phyloP scores from a whole-genome alignment of 2,797 vertebrate genomes.

The Falco peregrinus region DNA sequence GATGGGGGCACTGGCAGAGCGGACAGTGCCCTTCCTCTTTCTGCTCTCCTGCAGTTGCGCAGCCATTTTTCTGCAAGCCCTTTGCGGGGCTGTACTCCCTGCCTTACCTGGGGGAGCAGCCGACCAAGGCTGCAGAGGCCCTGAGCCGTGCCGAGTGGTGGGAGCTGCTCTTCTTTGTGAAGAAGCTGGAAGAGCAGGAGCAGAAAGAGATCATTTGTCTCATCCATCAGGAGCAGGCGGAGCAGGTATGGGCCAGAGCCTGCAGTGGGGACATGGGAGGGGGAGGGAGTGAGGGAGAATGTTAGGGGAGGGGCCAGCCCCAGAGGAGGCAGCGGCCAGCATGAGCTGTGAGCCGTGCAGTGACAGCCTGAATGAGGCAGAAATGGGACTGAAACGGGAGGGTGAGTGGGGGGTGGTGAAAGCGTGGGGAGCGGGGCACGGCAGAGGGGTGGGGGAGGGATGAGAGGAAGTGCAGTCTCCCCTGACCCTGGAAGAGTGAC shows the following conservation, averaged over 20 bases:
- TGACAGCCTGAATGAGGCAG: background rate
- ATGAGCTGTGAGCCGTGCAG: background rate
- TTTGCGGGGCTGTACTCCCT: conserved; percentile 84
- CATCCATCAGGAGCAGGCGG: conserved; percentile 80
- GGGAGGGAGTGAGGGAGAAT: background rate
- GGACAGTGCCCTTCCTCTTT: background rate
- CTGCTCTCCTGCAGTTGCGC: conserved; percentile 75
- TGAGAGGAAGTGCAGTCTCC: background rate
- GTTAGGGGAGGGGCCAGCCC: background rate
- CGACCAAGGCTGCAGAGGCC: conserved; percentile 40
- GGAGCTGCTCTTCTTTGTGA: conserved; percentile 97
- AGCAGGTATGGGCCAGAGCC: conserved; percentile 76
- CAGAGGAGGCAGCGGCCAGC: background rate
- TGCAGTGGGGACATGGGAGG: background rate
- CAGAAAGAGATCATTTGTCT: conserved; percentile 82
- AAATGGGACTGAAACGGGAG: background rate
- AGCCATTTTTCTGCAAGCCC: conserved; percentile 84
- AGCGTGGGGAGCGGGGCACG: background rate
- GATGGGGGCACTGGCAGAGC: background rate
- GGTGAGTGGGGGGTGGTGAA: background rate
- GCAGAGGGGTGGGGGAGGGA: background rate
- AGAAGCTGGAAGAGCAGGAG: conserved; percentile 85
- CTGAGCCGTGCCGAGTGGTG: conserved; percentile 92
- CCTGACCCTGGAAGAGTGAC: background rate
- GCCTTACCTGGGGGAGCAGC: conserved; percentile 83